phyloP scores from a whole-genome alignment of 1,140 invertebrate genomes.

The Anastrepha ludens region DNA sequence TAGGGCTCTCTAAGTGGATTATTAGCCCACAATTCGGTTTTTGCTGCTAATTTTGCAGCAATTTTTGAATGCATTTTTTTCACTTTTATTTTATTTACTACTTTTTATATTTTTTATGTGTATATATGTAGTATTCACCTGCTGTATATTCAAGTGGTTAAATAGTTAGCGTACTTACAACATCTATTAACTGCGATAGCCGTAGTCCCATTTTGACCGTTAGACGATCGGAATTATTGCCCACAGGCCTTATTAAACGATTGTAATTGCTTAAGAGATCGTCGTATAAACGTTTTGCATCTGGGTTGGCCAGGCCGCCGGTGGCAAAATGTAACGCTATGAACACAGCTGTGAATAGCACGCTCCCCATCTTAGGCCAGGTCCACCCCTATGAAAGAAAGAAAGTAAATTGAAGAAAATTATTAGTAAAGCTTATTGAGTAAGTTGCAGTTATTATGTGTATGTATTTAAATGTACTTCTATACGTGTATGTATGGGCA shows the following conservation, averaged over 20 bases:
- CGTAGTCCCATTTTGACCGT: slow-evolving; percentile 97
- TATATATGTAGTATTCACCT: no score
- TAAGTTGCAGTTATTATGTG: background rate
- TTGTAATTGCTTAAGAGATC: slow-evolving; percentile 98
- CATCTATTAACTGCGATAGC: slow-evolving; percentile 97
- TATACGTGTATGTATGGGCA: no score
- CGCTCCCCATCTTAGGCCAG: slow-evolving; percentile 87
- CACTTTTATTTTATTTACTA: no score
- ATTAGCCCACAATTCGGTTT: no score
- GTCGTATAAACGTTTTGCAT: slow-evolving; percentile 95
- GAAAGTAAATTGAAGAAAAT: background rate
- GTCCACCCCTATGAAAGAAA: slow-evolving; percentile 79
- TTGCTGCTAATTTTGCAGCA: no score
- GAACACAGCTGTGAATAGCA: slow-evolving; percentile 83
- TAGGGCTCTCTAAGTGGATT: no score
- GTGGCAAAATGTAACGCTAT: slow-evolving; percentile 80
- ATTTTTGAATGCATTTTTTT: no score
- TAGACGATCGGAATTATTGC: slow-evolving; percentile 96
- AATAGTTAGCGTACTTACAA: slow-evolving; percentile 84
- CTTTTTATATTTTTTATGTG: no score
- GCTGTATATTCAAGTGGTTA: no score
- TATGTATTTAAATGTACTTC: background rate
- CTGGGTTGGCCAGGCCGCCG: slow-evolving; percentile 85
- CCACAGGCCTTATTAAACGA: slow-evolving; percentile 96
- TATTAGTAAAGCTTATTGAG: no score